Conservation (phyloP, 2,113 vertebrate genomes). For the Oryzias melastigma region DNA sequence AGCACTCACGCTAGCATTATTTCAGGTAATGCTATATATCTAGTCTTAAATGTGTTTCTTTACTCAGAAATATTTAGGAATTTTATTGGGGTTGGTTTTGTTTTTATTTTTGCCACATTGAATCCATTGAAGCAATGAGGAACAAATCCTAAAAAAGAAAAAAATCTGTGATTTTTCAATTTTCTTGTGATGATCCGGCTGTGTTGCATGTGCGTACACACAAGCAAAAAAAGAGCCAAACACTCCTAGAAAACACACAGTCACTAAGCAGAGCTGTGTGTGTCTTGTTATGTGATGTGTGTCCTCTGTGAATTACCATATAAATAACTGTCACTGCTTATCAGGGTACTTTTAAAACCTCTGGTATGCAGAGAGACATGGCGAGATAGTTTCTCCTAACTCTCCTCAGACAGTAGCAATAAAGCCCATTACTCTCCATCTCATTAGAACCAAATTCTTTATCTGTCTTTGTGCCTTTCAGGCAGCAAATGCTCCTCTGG, state of each 20-base stretch:
- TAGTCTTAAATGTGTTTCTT: no score
- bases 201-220: not conserved
- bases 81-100: no score
- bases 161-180: no score
- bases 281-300: conserved; percentile 31
- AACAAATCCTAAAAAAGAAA: no score
- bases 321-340: conserved; percentile 52
- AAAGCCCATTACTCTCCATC: conserved; percentile 13
- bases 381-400: conserved; percentile 4
- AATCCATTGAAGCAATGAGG: no score
- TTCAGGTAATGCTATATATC: no score
- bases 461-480: conserved; percentile 12
- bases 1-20: no score
- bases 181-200: no score
- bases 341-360: conserved; percentile 34
- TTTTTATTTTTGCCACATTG: no score
- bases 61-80: no score
- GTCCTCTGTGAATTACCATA: conserved; percentile 56
- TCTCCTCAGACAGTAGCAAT: conserved; percentile 12
- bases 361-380: conserved; percentile 5
- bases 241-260: not conserved
- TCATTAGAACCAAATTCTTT: conserved; percentile 18
- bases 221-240: not conserved
- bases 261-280: conserved; percentile 20
- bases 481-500: not conserved